Base-by-base conservation (phyloP, 2,888 invertebrate genomes). In the Bedellia somnulentella region DNA sequence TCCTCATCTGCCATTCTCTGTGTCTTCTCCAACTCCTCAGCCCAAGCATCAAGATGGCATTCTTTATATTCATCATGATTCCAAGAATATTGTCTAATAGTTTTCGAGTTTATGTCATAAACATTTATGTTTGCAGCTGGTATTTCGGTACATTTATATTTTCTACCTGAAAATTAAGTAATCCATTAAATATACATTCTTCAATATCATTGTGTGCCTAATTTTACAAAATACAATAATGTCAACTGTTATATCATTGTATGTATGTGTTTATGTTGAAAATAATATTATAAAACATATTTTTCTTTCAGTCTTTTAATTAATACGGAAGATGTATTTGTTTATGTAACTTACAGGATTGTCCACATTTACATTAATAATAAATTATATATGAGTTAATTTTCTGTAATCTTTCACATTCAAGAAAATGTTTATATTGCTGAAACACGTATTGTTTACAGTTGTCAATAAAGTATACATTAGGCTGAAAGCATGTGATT, bases 121-220 rank as follows among this genome's bases (percentile, higher is more conserved):
- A 64, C 59, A 51, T 80, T 83, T 32, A 84, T 68, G 33, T 83
- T 79, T 36, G 80, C 57, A 8, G 85, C 79, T 33, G 86, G 85
- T 37, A 87, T 45, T 64, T 87, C 86, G 22, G 82, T 53, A 41
- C 78, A 57, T 35, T 62, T 46, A 40, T 71, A 62, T 30, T 57
- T 47, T 51, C 70, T 73, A 28, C 57, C 67, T 52, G 49, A 46
- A 41, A 47, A 41, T 24, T 29, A 13, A 34, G 28, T 17, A 31
- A 24, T 16, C 25, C 28, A 14, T 56, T 24, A 16, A 43, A 42
- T 27, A 50, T 16, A 18, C 18, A 18, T 18, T 6, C 5, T 5
- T 18, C 18, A 18, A 6, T 18, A 18, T 18, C 18, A 18, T 6
- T 18, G 18, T 18, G 18, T n/a, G n/a, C n/a, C n/a, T n/a, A n/a